phyloP scores from a whole-genome alignment of 2,888 invertebrate genomes.

The Piscicola geometra region DNA sequence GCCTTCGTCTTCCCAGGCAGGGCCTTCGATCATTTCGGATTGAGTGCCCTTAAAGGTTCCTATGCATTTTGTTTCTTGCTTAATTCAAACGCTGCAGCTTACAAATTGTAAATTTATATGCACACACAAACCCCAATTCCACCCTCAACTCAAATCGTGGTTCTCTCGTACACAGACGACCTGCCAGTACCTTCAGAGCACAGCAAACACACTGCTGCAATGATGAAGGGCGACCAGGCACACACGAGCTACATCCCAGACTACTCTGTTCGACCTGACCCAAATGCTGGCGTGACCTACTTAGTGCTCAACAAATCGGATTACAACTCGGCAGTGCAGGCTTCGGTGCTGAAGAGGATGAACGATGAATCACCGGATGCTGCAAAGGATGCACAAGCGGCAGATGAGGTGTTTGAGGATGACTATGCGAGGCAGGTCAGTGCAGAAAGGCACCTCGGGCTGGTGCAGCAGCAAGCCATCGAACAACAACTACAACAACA shows the following conservation, averaged over 20 bases:
- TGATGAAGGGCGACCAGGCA: neutral
- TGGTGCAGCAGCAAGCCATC: neutral
- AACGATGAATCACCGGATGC: neutral
- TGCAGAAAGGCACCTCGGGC: no score
- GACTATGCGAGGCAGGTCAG: neutral
- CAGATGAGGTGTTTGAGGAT: neutral
- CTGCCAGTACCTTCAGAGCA: no score
- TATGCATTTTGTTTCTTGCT: neutral
- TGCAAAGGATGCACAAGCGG: neutral
- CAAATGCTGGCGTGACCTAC: neutral
- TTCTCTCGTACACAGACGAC: no score
- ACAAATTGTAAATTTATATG: no score
- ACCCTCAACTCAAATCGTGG: no score
- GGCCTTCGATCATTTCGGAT: slow-evolving; percentile 30
- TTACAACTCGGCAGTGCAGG: slow-evolving; percentile 24
- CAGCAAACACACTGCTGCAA: no score
- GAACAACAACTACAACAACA: neutral
- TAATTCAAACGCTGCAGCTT: no score
- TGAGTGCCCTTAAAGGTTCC: slow-evolving; percentile 21
- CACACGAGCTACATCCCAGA: slow-evolving; percentile 30
- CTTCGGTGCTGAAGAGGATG: slow-evolving; percentile 17
- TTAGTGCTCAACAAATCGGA: neutral
- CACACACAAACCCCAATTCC: no score
- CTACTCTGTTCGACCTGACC: slow-evolving; percentile 26
- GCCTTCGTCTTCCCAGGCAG: slow-evolving; percentile 29